These are phyloP conservation scores for Heterodera carotae DNA, from an alignment of 1,140 invertebrate species.

Conservation along the genomic window DNA sequence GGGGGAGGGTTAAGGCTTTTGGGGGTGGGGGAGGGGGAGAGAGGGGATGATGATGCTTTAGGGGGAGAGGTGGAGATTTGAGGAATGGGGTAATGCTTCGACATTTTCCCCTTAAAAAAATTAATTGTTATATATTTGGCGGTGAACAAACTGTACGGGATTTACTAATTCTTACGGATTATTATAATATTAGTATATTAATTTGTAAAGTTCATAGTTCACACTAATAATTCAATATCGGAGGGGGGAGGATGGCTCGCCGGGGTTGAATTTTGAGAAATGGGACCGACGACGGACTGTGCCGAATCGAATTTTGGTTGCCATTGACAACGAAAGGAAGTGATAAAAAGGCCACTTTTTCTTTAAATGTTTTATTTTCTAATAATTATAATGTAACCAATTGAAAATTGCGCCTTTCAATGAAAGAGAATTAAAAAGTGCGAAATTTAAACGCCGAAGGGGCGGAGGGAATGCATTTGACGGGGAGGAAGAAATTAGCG, in stretches of 20 bases:
- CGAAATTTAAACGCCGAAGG: too few relatives aligned
- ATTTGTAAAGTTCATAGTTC: neutral
- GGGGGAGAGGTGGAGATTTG: too few relatives aligned
- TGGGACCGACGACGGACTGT: neutral
- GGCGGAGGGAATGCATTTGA: neutral
- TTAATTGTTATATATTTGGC: neutral
- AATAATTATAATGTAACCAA: too few relatives aligned
- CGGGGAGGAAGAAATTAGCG: too few relatives aligned
- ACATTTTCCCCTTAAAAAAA: neutral
- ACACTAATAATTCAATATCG: neutral
- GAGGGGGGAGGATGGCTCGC: neutral
- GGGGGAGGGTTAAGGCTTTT: neutral
- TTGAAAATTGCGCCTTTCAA: too few relatives aligned
- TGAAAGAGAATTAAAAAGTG: too few relatives aligned
- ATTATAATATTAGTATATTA: too few relatives aligned
- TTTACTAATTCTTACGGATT: neutral
- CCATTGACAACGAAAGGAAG: neutral
- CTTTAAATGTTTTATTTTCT: neutral
- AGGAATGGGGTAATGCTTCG: neutral
- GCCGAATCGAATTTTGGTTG: slow-evolving; percentile 6
- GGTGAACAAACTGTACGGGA: too few relatives aligned
- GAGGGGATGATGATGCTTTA: too few relatives aligned
- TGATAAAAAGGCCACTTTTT: neutral
- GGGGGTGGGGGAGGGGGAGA: too few relatives aligned
- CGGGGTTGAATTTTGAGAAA: neutral